Evolutionary conservation across 2,797 vertebrate genomes (phyloP).

Genomic region (Smutsia temminckii): DNA sequence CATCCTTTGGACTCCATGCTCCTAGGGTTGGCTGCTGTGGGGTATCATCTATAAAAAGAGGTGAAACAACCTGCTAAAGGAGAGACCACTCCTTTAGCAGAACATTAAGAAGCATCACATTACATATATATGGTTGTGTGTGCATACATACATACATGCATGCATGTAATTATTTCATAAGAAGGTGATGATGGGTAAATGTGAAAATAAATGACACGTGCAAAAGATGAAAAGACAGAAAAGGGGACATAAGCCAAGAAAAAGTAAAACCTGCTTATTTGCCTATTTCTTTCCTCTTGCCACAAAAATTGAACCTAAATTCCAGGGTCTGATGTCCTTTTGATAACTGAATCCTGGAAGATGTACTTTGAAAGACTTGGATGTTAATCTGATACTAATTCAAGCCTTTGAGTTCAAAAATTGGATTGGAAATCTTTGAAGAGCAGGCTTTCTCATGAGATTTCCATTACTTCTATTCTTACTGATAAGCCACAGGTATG

Average conservation of each 20-base stretch:
- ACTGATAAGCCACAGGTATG: conserved; percentile 81
- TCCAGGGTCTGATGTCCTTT: conserved; percentile 9
- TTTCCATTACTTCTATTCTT: conserved; percentile 78
- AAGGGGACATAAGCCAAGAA: neutral
- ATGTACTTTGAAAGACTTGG: conserved; percentile 66
- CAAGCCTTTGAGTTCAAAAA: conserved; percentile 74
- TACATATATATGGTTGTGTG: accelerated
- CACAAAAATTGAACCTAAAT: conserved; percentile 45
- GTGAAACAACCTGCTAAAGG: neutral
- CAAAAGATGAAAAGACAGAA: neutral
- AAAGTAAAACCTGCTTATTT: neutral
- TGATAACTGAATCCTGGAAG: conserved; percentile 56
- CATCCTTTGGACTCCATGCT: neutral
- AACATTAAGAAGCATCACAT: neutral
- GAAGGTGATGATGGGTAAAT: neutral
- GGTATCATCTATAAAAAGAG: neutral
- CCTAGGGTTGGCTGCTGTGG: neutral
- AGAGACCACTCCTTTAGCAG: neutral
- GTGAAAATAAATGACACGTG: neutral
- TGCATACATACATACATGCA: accelerated
- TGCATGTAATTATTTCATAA: neutral
- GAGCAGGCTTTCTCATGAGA: conserved; percentile 75
- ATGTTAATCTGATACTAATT: conserved; percentile 80
- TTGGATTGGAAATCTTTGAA: conserved; percentile 79
- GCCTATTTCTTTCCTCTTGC: neutral